Evolutionary conservation across 2,113 vertebrate species (phyloP).

Genomic region (Hemiprocne comata): DNA sequence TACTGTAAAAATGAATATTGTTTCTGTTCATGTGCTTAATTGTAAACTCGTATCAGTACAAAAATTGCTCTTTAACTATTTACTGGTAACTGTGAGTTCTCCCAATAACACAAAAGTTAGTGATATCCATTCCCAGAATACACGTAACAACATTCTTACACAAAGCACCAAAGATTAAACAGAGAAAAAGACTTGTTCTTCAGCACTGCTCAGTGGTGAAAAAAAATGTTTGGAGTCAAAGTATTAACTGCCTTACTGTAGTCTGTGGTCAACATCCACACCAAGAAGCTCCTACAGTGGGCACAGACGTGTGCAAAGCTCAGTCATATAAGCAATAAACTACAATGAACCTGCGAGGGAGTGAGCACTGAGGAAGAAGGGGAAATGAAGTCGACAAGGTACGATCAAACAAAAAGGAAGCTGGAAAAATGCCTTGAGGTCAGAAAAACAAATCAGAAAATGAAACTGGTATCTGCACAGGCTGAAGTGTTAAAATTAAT

Average conservation of each 20-base stretch:
- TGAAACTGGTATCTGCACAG: background rate
- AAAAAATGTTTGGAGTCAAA: background rate
- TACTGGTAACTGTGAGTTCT: background rate
- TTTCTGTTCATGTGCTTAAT: background rate
- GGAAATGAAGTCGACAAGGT: background rate
- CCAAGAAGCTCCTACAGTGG: background rate
- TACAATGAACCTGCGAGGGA: background rate
- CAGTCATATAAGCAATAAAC: background rate
- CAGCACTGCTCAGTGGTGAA: background rate
- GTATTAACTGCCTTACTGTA: background rate
- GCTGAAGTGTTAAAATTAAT: background rate
- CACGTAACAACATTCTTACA: background rate
- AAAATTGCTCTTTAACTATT: background rate
- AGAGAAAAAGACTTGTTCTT: background rate
- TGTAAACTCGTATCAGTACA: background rate
- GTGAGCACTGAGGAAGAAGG: background rate
- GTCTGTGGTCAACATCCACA: background rate
- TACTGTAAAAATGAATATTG: background rate
- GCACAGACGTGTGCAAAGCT: background rate
- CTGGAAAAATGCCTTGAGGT: background rate
- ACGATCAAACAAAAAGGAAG: background rate
- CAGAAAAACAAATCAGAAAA: background rate
- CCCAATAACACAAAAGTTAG: background rate
- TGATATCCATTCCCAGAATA: background rate
- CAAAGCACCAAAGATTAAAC: background rate